Percentiles rank a stretch among this genome's conserved stretches.
These are phyloP conservation scores for Lagocephalus sceleratus DNA, from an alignment of 2,797 vertebrate species.

Conservation along the genomic window DNA sequence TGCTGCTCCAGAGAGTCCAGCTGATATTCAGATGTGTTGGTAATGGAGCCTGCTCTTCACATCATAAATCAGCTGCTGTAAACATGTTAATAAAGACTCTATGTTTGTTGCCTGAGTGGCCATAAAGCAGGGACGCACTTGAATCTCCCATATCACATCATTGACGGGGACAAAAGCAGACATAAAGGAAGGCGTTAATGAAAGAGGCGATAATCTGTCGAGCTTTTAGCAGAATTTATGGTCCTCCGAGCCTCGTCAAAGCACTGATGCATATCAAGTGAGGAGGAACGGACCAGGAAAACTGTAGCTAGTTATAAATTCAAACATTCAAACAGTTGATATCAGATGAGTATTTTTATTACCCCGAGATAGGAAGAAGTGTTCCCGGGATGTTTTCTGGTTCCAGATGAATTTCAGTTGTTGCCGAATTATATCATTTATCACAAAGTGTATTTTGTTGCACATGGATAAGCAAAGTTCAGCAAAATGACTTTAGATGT, in stretches of 20 bases:
- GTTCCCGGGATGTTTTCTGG: background rate
- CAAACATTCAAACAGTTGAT: conserved; percentile 26
- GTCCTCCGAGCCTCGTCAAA: conserved; percentile 54
- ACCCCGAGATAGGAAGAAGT: conserved; percentile 1
- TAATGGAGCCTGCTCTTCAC: conserved; percentile 40
- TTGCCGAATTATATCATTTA: background rate
- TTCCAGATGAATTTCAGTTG: conserved; percentile 1
- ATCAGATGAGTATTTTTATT: conserved; percentile 23
- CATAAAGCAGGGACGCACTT: conserved; percentile 21
- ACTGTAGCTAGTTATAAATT: conserved; percentile 24
- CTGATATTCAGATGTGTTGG: conserved; percentile 48
- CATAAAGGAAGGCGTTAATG: conserved; percentile 55
- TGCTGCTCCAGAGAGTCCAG: conserved; percentile 6
- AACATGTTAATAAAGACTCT: conserved; percentile 58
- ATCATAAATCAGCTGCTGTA: conserved; percentile 57
- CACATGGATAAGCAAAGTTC: conserved; percentile 1
- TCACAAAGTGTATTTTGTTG: conserved; percentile 1
- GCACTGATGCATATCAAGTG: conserved; percentile 54
- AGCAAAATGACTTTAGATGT: background rate
- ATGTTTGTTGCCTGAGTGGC: conserved; percentile 23
- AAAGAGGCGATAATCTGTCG: conserved; percentile 53
- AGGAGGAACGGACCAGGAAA: conserved; percentile 3
- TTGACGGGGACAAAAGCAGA: conserved; percentile 40
- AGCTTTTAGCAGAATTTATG: conserved; percentile 61
- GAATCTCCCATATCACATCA: conserved; percentile 37